Conservation (phyloP, 1,140 invertebrate genomes). For the Bombyx mori region DNA sequence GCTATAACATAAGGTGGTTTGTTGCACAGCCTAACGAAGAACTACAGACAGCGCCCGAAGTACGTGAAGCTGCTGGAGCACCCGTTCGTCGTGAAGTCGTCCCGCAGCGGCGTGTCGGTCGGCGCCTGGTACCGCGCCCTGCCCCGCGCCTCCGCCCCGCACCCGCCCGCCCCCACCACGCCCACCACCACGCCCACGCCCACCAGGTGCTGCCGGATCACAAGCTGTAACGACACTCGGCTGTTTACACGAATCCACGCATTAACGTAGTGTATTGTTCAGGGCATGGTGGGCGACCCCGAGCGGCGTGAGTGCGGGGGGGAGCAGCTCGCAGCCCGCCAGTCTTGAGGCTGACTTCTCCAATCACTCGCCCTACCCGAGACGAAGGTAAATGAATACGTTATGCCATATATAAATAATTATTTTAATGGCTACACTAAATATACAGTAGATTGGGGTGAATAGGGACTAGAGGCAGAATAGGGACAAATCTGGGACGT, state of each 20-base stretch:
- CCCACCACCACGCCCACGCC: constrained; percentile 41
- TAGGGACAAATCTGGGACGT: too few relatives aligned
- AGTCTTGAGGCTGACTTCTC: constrained; percentile 56
- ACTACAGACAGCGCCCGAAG: constrained; percentile 93
- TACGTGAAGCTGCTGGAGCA: constrained; percentile 93
- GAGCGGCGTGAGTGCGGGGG: constrained; percentile 31
- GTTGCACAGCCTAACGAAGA: constrained; percentile 87
- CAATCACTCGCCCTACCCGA: constrained; percentile 47
- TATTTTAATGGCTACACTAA: too few relatives aligned
- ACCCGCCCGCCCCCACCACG: constrained; percentile 6
- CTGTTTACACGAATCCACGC: background rate
- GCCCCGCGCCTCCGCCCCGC: constrained; percentile 16
- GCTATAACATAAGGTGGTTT: too few relatives aligned
- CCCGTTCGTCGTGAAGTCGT: constrained; percentile 88
- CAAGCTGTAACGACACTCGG: background rate
- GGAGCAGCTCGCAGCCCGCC: constrained; percentile 64
- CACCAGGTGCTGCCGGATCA: constrained; percentile 21
- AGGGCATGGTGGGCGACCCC: constrained; percentile 46
- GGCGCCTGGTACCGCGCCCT: constrained; percentile 81
- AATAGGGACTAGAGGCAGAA: too few relatives aligned
- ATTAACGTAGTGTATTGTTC: background rate
- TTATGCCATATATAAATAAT: too few relatives aligned
- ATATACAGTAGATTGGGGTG: too few relatives aligned
- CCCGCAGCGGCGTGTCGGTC: constrained; percentile 81
- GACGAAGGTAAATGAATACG: constrained; percentile 38